These are phyloP conservation scores for Catostomus latipinnis DNA, from an alignment of 2,797 vertebrate genomes.

Conservation along the genomic window DNA sequence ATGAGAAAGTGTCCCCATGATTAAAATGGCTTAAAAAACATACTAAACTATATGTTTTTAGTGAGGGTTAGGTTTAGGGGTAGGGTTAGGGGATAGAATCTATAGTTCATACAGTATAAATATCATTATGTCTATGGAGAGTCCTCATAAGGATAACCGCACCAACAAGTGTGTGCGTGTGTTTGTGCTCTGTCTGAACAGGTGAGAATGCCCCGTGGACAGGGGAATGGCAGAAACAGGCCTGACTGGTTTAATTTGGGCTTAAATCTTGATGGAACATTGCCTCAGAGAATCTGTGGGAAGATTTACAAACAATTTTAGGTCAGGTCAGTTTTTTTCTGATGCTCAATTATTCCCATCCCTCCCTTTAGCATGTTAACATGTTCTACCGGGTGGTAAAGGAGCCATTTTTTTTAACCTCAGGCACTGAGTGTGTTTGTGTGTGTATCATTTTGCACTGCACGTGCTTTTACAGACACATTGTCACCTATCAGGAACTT, in stretches of 20 bases:
- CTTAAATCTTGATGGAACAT: constrained; percentile 70
- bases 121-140: no score
- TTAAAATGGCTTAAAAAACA: no score
- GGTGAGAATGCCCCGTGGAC: constrained; percentile 69
- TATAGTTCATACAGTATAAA: no score
- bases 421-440: constrained; percentile 17
- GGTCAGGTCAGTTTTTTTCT: constrained; percentile 20
- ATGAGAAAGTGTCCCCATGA: constrained; percentile 8
- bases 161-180: neutral
- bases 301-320: constrained; percentile 67
- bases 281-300: constrained; percentile 70
- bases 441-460: constrained; percentile 1
- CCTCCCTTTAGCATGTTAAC: constrained; percentile 18
- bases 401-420: constrained; percentile 22
- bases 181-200: constrained; percentile 64
- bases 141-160: neutral
- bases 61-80: no score
- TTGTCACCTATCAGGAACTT: constrained; percentile 33
- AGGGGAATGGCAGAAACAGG: constrained; percentile 64
- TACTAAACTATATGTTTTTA: no score
- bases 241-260: constrained; percentile 72
- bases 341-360: neutral
- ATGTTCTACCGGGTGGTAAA: constrained; percentile 53
- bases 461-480: constrained; percentile 30
- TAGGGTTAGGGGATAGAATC: no score